These are phyloP conservation scores for Artibeus jamaicensis DNA, from an alignment of 2,797 vertebrate species.

Conservation along the genomic window DNA sequence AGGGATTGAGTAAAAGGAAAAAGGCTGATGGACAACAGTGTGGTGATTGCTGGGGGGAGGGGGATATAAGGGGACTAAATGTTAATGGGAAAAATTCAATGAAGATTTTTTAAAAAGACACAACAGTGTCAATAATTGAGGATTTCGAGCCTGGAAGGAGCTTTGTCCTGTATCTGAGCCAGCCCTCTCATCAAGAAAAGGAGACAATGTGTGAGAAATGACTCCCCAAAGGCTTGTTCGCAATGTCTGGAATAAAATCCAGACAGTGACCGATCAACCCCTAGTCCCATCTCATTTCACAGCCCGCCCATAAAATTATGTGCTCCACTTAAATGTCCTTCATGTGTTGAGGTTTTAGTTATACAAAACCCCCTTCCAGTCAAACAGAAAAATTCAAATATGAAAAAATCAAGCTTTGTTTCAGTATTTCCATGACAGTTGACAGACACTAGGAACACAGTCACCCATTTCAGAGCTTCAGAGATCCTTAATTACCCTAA, in stretches of 20 bases:
- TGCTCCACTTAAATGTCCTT: neutral
- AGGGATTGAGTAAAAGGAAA: too few relatives aligned
- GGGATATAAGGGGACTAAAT: too few relatives aligned
- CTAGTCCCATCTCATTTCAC: neutral
- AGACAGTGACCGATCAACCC: neutral
- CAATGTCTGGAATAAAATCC: neutral
- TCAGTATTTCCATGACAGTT: neutral
- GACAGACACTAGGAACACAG: slow-evolving; percentile 1
- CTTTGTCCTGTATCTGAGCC: neutral
- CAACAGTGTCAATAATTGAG: neutral
- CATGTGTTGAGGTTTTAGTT: neutral
- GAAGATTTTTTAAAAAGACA: neutral
- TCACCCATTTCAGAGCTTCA: slow-evolving; percentile 47
- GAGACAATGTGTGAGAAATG: neutral
- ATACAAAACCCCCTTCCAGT: slow-evolving; percentile 47
- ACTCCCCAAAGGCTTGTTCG: neutral
- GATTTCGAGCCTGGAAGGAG: slow-evolving; percentile 49
- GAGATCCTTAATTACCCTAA: slow-evolving; percentile 46
- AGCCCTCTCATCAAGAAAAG: neutral
- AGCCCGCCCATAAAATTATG: neutral
- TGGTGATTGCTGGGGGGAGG: too few relatives aligned
- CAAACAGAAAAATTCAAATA: slow-evolving; percentile 36
- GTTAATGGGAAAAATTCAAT: too few relatives aligned
- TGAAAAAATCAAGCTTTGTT: slow-evolving; percentile 18
- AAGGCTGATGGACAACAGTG: too few relatives aligned